phyloP scores from a whole-genome alignment of 2,113 vertebrate species.

The Talpa occidentalis region DNA sequence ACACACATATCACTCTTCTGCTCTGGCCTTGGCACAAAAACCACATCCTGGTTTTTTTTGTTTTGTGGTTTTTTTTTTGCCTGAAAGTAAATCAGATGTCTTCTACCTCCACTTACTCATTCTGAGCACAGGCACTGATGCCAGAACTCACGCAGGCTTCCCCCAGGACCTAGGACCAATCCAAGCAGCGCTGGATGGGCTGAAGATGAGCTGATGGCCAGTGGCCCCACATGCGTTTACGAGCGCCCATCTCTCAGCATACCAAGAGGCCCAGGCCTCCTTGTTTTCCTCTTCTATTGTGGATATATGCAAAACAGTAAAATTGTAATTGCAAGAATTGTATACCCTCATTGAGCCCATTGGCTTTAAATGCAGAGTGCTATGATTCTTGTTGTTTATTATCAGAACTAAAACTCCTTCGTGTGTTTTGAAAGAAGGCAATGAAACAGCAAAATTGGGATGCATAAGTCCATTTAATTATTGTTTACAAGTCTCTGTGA shows the following conservation, averaged over 20 bases:
- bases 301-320: slow-evolving; percentile 56
- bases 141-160: not conserved
- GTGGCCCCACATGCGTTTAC: not conserved
- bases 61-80: too few relatives aligned
- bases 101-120: not conserved
- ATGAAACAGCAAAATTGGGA: slow-evolving; percentile 60
- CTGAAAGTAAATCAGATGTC: not conserved
- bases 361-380: slow-evolving; percentile 53
- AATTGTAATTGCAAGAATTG: slow-evolving; percentile 60
- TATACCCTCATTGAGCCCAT: slow-evolving; percentile 49
- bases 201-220: not conserved
- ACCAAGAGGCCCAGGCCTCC: not conserved
- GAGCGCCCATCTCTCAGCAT: not conserved
- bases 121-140: not conserved
- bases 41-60: not conserved
- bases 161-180: not conserved
- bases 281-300: slow-evolving; percentile 56
- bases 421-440: slow-evolving; percentile 53
- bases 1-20: not conserved
- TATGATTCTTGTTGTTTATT: slow-evolving; percentile 62
- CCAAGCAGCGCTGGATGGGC: not conserved
- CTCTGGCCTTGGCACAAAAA: not conserved
- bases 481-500: slow-evolving; percentile 57
- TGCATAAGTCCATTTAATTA: slow-evolving; percentile 58
- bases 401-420: slow-evolving; percentile 58